phyloP scores from a whole-genome alignment of 2,113 vertebrate species.

The Platycercus adscitus region DNA sequence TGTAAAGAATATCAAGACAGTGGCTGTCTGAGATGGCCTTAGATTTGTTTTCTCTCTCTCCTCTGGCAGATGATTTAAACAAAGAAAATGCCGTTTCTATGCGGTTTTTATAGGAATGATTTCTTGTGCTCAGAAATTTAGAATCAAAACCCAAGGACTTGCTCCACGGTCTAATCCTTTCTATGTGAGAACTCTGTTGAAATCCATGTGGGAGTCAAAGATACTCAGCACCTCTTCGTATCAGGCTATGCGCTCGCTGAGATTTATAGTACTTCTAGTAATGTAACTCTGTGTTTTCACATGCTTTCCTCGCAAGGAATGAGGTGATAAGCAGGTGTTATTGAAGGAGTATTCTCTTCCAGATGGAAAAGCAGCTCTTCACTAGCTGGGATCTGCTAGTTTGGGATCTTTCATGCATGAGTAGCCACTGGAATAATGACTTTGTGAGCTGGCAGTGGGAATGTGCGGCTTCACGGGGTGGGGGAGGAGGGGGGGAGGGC shows the following conservation, averaged over 20 bases:
- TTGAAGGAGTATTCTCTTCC: background rate
- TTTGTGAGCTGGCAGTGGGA: constrained; percentile 12
- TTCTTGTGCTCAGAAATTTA: background rate
- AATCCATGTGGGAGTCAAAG: background rate
- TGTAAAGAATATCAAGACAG: background rate
- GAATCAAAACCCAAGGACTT: background rate
- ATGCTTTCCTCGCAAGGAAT: background rate
- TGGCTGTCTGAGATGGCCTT: background rate
- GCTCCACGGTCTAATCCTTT: background rate
- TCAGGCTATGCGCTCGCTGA: background rate
- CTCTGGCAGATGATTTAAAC: constrained; percentile 23
- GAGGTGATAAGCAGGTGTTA: background rate
- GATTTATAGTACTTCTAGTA: background rate
- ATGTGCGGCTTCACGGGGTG: background rate
- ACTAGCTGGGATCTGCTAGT: background rate
- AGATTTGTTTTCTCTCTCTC: background rate
- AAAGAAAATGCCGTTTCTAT: background rate
- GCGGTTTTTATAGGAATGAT: background rate
- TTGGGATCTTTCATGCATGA: background rate
- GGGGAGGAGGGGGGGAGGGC: too few relatives aligned
- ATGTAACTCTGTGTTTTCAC: background rate
- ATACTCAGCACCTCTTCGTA: background rate
- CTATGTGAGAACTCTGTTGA: background rate
- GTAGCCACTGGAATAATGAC: constrained; percentile 4
- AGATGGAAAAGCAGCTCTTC: background rate